phyloP scores from a whole-genome alignment of 2,113 vertebrate genomes.

The Patagioenas fasciata region DNA sequence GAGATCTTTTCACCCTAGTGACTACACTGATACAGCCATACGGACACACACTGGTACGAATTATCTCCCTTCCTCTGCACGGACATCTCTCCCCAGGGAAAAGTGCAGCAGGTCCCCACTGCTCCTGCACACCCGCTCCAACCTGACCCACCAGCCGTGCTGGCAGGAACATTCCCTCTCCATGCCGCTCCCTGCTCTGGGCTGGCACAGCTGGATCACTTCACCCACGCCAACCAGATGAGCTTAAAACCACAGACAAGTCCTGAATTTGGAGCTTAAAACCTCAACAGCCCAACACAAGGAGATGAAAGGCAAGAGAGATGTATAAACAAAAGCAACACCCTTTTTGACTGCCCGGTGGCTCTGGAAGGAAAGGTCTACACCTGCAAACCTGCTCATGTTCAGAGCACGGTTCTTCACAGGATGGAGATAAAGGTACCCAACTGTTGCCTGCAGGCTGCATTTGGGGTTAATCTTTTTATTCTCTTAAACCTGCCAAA shows the following conservation, averaged over 20 bases:
- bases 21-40: background rate
- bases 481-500: background rate
- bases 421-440: background rate
- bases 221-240: background rate
- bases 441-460: background rate
- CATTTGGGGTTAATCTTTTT: background rate
- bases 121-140: background rate
- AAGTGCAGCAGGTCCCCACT: background rate
- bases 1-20: background rate
- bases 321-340: background rate
- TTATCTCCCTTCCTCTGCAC: background rate
- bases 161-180: background rate
- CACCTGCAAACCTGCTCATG: background rate
- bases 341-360: background rate
- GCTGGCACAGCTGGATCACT: background rate
- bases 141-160: background rate
- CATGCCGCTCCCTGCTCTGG: fast-evolving
- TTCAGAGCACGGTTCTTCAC: too few relatives aligned
- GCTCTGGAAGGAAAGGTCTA: background rate
- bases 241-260: background rate
- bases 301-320: background rate
- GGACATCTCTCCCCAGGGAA: background rate
- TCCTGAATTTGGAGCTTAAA: background rate
- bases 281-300: background rate
- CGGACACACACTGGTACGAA: background rate